These are phyloP conservation scores for Leptinotarsa tumamoca DNA, from an alignment of 2,888 invertebrate species.

Conservation along the genomic window DNA sequence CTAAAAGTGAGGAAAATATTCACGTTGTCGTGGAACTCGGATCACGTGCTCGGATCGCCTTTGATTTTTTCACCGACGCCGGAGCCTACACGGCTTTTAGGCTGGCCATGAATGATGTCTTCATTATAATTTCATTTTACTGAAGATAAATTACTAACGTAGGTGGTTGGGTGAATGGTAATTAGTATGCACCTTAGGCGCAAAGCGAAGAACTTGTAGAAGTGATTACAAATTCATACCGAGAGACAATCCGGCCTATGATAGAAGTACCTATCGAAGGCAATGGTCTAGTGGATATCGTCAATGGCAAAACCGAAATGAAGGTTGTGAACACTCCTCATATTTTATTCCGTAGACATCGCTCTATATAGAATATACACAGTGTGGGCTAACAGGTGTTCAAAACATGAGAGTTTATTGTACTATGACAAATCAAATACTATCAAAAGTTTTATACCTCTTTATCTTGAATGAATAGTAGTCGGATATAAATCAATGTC, in stretches of 20 bases:
- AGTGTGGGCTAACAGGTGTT: background rate
- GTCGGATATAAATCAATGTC: too few relatives aligned
- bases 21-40: conserved; percentile 24
- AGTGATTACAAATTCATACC: background rate
- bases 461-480: too few relatives aligned
- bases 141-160: conserved; percentile 14
- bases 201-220: background rate
- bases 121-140: conserved; percentile 23
- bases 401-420: background rate
- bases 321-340: too few relatives aligned
- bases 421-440: too few relatives aligned
- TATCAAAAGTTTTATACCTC: too few relatives aligned
- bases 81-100: conserved; percentile 14
- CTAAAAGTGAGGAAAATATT: conserved; percentile 21
- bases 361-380: background rate
- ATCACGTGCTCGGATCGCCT: conserved; percentile 21
- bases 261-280: background rate
- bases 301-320: too few relatives aligned
- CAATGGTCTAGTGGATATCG: background rate
- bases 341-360: too few relatives aligned
- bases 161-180: conserved; percentile 17
- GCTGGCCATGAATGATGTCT: conserved; percentile 15
- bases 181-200: conserved; percentile 13
- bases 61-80: conserved; percentile 18
- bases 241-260: background rate